A percentile compares a stretch with the other conserved stretches of the same genome.
Conservation (phyloP, 1,140 invertebrate genomes). For the Achatina immaculata region DNA sequence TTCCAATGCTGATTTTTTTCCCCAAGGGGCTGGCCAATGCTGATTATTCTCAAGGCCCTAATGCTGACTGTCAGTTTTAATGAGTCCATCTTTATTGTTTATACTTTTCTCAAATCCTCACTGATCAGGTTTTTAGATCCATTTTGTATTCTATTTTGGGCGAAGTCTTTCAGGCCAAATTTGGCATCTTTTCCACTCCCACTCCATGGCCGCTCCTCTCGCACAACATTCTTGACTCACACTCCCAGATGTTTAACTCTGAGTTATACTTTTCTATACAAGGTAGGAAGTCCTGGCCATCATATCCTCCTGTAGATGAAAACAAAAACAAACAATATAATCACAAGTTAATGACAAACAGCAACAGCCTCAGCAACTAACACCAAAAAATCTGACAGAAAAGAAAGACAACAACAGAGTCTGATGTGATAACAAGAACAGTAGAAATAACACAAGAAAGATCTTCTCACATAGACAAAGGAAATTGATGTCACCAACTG, state of each 20-base stretch:
- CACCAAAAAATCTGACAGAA: background rate
- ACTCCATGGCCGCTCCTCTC: conserved; percentile 90
- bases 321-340: conserved; percentile 9
- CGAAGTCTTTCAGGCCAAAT: conserved; percentile 13
- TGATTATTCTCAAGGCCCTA: too few species aligned
- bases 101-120: too few species aligned
- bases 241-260: conserved; percentile 80
- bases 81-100: too few species aligned
- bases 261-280: conserved; percentile 91
- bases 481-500: too few species aligned
- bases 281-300: conserved; percentile 83
- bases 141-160: background rate
- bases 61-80: too few species aligned
- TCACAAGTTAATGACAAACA: background rate
- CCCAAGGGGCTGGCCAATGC: too few species aligned
- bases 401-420: background rate
- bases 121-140: too few species aligned
- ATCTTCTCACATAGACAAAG: too few species aligned
- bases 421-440: background rate
- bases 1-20: too few species aligned
- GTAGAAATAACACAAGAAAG: background rate
- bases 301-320: conserved; percentile 82
- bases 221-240: conserved; percentile 83
- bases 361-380: background rate
- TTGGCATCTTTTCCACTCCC: conserved; percentile 78